Percentiles rank a stretch among this genome's conserved stretches.
These are phyloP conservation scores for Pantala flavescens DNA, from an alignment of 1,140 invertebrate genomes.

Conservation along the genomic window DNA sequence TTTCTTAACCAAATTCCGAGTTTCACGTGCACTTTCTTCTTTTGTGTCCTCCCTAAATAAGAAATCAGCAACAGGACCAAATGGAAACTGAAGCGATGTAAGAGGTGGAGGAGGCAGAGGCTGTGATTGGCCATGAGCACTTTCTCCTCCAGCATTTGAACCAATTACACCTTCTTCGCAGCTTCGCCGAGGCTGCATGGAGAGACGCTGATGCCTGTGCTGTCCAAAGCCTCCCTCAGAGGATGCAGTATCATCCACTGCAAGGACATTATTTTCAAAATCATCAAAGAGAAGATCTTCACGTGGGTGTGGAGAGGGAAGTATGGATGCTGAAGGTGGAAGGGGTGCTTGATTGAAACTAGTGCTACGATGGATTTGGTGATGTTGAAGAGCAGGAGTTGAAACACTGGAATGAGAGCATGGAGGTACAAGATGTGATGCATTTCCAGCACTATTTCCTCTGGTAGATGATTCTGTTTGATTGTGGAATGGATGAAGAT, in stretches of 20 bases:
- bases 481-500: neutral
- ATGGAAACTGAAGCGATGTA: constrained; percentile 35
- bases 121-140: constrained; percentile 23
- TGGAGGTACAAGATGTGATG: neutral
- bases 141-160: neutral
- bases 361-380: neutral
- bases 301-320: constrained; percentile 50
- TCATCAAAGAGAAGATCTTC: constrained; percentile 53
- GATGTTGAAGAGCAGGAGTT: neutral
- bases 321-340: constrained; percentile 42
- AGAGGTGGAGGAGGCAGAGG: constrained; percentile 50
- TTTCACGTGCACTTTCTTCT: constrained; percentile 62
- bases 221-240: constrained; percentile 46
- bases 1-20: constrained; percentile 66
- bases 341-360: neutral
- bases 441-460: neutral
- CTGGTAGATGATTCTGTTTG: neutral
- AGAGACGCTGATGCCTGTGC: neutral
- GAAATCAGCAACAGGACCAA: constrained; percentile 32
- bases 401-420: neutral
- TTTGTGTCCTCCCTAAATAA: constrained; percentile 68
- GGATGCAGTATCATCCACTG: constrained; percentile 45
- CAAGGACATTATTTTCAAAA: constrained; percentile 52
- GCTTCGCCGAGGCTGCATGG: neutral
- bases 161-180: neutral